These are phyloP conservation scores for Acipenser ruthenus DNA, from an alignment of 2,797 vertebrate genomes.

Conservation along the genomic window DNA sequence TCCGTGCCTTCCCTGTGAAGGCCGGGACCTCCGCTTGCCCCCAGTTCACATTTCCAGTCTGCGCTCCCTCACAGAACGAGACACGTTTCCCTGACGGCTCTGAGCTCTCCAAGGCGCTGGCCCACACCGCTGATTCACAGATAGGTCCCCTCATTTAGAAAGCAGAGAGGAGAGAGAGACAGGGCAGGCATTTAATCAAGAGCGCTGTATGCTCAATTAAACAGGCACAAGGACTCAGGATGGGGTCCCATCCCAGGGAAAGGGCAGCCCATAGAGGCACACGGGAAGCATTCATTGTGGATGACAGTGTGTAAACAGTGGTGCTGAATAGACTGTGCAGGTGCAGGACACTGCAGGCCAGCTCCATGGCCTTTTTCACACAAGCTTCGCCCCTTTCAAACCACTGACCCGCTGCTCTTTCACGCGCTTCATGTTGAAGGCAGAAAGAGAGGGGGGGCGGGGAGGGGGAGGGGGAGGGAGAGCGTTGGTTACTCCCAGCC, in stretches of 20 bases:
- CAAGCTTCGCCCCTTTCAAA: slow-evolving; percentile 35
- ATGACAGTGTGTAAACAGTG: slow-evolving; percentile 98
- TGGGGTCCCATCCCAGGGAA: slow-evolving; percentile 69
- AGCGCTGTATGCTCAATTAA: slow-evolving; percentile 93
- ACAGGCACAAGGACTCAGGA: slow-evolving; percentile 89
- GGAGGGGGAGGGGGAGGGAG: slow-evolving; percentile 31
- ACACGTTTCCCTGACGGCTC: slow-evolving; percentile 54
- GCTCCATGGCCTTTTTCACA: slow-evolving; percentile 80
- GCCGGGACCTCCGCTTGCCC: slow-evolving; percentile 56
- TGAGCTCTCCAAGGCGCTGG: slow-evolving; percentile 9
- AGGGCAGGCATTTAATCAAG: slow-evolving; percentile 92
- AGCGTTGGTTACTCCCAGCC: slow-evolving; percentile 27
- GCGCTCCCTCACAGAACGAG: slow-evolving; percentile 50
- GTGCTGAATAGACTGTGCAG: slow-evolving; percentile 89
- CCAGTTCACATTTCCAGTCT: slow-evolving; percentile 55
- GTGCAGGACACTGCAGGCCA: slow-evolving; percentile 79
- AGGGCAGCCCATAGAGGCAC: slow-evolving; percentile 61
- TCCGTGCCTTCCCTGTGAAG: slow-evolving; percentile 43
- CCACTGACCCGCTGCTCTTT: neutral
- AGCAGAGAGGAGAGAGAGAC: slow-evolving; percentile 65
- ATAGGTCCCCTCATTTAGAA: slow-evolving; percentile 30
- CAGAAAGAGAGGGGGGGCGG: slow-evolving; percentile 12
- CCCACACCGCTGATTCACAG: neutral
- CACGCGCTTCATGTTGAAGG: slow-evolving; percentile 14
- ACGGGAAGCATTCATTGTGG: slow-evolving; percentile 84